Conservation (phyloP, 2,888 invertebrate species). For the Hermodice carunculata region DNA sequence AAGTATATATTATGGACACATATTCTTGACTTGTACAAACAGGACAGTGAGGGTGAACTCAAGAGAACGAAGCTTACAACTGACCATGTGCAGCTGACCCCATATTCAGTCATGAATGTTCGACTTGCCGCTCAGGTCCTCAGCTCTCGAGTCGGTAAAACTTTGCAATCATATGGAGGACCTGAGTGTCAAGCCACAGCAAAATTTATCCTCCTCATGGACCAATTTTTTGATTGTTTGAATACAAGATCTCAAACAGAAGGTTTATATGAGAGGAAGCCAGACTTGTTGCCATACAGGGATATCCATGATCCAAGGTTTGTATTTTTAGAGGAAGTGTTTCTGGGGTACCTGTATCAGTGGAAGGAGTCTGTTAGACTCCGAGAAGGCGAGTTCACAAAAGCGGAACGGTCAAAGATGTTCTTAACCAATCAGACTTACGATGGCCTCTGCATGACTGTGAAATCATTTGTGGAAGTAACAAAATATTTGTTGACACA, state of each 20-base stretch:
- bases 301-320: too few relatives aligned
- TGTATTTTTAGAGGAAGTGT: neutral
- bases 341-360: neutral
- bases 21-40: neutral
- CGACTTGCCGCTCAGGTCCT: conserved; percentile 15
- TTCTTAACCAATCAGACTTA: conserved; percentile 8
- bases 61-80: conserved; percentile 3
- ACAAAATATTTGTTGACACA: neutral
- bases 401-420: conserved; percentile 1
- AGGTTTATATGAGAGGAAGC: too few relatives aligned
- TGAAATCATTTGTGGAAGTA: too few relatives aligned
- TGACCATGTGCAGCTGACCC: conserved; percentile 18
- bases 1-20: conserved; percentile 16
- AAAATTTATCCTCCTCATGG: too few relatives aligned
- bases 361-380: conserved; percentile 1
- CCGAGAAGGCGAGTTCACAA: neutral
- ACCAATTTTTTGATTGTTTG: too few relatives aligned
- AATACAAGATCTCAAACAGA: too few relatives aligned
- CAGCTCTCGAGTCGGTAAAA: too few relatives aligned
- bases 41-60: neutral
- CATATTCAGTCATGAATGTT: conserved; percentile 16
- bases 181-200: too few relatives aligned
- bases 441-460: conserved; percentile 5
- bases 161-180: too few relatives aligned
- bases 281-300: too few relatives aligned